Evolutionary conservation across 2,888 invertebrate species (phyloP), one percentile per base, ranked within the genome.

Genomic region (Phyllotreta striolata): DNA sequence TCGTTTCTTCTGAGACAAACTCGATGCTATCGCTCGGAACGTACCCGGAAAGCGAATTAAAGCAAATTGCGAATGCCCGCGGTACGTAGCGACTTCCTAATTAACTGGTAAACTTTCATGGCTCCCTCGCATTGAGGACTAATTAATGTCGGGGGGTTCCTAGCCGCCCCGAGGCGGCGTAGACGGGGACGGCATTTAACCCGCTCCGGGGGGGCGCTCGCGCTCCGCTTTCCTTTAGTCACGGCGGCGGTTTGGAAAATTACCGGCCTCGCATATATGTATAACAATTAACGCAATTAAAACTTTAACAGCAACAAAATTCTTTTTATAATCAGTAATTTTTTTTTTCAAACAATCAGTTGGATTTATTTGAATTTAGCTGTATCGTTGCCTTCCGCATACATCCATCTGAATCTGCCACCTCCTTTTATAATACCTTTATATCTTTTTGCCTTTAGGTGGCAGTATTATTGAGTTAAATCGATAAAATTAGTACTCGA

Each of bases 61-160:
- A 74, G 74, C 76, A 76, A 76, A 75, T 76, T 76, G 75, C 74
- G 73, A 75, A 72, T 75, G 77, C 74, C 74, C 73, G 73, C 75
- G 74, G 76, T 75, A 76, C 73, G 69, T 74, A 74, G 76, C 74
- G 78, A 77, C 77, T 79, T 77, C 78, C 81, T 81, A 82, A 82
- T 82, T 82, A 82, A 82, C 82, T 82, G 81, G 81, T 81, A 82
- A 82, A 82, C 81, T 82, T 82, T 80, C 81, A 80, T 78, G 79
- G 77, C 78, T 80, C 80, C 79, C 80, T 75, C 74, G 78, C 80
- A 79, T 78, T 77, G 79, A 79, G 79, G 77, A 76, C 81, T 82
- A 82, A 82, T 82, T 82, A 81, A 81, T 80, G 79, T 77, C 66
- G 70, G 72, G 74, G 73, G 70, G 70, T 74, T 74, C 72, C 71